These are phyloP conservation scores for Leptinotarsa haldemani DNA, from an alignment of 2,888 invertebrate species.

Conservation along the genomic window DNA sequence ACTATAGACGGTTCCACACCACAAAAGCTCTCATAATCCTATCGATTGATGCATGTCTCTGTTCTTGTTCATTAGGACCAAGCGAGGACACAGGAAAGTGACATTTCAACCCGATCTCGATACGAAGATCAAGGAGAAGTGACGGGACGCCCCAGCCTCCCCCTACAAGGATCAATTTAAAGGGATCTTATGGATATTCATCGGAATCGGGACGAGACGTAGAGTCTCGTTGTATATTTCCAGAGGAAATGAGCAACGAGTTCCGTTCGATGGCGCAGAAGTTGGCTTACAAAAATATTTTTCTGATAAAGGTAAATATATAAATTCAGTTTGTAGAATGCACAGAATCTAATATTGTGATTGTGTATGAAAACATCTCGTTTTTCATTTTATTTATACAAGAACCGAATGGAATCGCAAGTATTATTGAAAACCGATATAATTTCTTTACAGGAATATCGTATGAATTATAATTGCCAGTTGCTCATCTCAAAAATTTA, in stretches of 20 bases:
- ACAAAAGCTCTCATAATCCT: neutral
- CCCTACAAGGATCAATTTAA: constrained; percentile 53
- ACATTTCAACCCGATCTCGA: constrained; percentile 51
- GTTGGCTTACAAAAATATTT: constrained; percentile 39
- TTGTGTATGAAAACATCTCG: neutral
- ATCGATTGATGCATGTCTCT: constrained; percentile 26
- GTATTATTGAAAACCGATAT: too few relatives aligned
- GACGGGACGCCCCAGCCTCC: constrained; percentile 39
- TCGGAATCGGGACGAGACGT: constrained; percentile 36
- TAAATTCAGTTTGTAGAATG: neutral
- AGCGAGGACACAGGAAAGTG: constrained; percentile 45
- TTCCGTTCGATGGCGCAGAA: constrained; percentile 37
- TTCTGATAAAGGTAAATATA: constrained; percentile 34
- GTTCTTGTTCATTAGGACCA: constrained; percentile 53
- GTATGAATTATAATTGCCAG: too few relatives aligned
- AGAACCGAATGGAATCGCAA: too few relatives aligned
- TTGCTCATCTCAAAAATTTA: too few relatives aligned
- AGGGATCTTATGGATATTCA: constrained; percentile 57
- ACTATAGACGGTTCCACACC: neutral
- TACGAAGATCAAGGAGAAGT: constrained; percentile 53
- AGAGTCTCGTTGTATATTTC: constrained; percentile 8
- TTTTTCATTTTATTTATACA: neutral
- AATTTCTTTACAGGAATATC: too few relatives aligned
- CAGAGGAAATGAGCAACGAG: constrained; percentile 39
- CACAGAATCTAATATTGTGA: neutral